Evolutionary conservation across 2,797 vertebrate genomes (phyloP).

Genomic region (Oreochromis mossambicus): DNA sequence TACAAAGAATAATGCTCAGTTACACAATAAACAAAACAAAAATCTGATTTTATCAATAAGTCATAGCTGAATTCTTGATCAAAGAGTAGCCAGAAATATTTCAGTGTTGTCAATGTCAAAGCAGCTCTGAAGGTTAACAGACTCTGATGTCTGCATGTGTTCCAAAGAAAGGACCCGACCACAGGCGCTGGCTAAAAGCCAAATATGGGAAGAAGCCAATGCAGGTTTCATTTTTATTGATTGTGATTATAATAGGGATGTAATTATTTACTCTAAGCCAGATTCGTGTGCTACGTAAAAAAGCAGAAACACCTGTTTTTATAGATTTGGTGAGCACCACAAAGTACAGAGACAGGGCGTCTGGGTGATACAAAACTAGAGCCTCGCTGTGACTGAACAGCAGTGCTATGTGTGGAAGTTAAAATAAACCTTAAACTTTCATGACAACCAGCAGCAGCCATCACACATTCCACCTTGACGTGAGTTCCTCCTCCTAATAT

Average conservation of each 20-base stretch:
- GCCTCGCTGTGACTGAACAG: slow-evolving; percentile 10
- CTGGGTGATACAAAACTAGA: background rate
- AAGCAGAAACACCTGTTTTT: background rate
- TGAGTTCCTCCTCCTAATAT: background rate
- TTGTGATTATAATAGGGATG: background rate
- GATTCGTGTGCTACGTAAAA: background rate
- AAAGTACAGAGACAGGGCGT: background rate
- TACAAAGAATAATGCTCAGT: background rate
- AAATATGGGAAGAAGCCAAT: background rate
- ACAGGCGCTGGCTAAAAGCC: background rate
- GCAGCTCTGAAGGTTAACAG: slow-evolving; percentile 14
- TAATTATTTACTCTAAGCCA: background rate
- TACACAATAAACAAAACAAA: background rate
- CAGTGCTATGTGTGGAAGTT: slow-evolving; percentile 49
- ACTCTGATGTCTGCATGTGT: slow-evolving; percentile 12
- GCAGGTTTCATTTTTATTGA: background rate
- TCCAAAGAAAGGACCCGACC: background rate
- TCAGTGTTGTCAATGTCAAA: slow-evolving; percentile 19
- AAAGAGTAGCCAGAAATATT: background rate
- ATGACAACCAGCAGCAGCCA: slow-evolving; percentile 40
- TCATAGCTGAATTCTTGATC: background rate
- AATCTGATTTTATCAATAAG: background rate
- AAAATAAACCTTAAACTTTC: slow-evolving; percentile 63
- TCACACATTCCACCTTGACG: slow-evolving; percentile 43
- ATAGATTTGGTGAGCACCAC: background rate